Evolutionary conservation across 2,797 vertebrate species (phyloP), one percentile per base, ranked within the genome.

Genomic region (Sus cebifrons): DNA sequence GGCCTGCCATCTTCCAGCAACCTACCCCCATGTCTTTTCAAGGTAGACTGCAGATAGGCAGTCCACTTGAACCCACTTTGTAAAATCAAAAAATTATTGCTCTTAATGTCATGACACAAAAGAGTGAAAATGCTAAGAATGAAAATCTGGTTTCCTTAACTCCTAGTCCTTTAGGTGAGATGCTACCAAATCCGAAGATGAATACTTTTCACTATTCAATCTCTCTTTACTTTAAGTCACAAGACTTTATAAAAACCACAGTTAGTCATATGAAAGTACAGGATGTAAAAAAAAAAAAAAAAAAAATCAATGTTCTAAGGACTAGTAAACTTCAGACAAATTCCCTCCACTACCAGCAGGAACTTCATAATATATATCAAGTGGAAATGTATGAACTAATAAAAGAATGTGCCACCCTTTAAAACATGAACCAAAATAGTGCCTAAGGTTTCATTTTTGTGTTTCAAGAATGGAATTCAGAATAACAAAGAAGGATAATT

Each of bases 401-500:
- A 93, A 67, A 92, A 83, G 20, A 87, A 88, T 29, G 18, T 93
- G 25, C 21, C 11, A 32, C 6, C 7, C 58, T 25, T 21, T 27
- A 77, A 86, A 90, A 36, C 78, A 86, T 60, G 8, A 89, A 84
- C 87, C 54, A 92, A 88, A 91, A 58, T 23, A 86, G 40, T 91
- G 15, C n/a, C 27, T 75, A 60, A 36, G 81, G 15, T 74, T 79
- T 85, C 54, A 91, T 92, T 70, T 96, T 20, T 94, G n/a, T 52
- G 17, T 91, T 96, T 96, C 84, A 94, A 93, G 70, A 91, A 70
- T 90, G 36, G 7, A 56, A 60, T 16, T 73, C 15, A 89, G 68
- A 78, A 74, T 84, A 93, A 85, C 14, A 78, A 32, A 92, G 25
- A 95, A 4, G 84, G 73, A 89, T 65, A 68, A 75, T 82, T 78